Conservation (phyloP, 2,888 invertebrate genomes). For the Adela reaumurella region DNA sequence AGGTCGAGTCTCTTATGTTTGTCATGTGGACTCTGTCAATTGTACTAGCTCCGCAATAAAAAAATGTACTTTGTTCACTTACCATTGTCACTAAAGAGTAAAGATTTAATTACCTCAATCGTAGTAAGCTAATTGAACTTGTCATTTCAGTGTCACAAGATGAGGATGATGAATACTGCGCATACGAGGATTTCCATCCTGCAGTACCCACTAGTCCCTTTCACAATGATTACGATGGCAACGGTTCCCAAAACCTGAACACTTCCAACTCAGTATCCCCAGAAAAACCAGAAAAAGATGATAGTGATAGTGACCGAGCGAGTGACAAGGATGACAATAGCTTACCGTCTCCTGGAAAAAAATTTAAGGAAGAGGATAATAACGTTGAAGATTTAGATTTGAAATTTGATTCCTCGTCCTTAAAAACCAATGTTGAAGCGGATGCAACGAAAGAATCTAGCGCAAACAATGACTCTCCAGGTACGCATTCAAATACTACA, state of each 20-base stretch:
- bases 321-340: background rate
- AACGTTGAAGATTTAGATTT: conserved; percentile 37
- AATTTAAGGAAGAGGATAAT: conserved; percentile 17
- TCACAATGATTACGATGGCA: background rate
- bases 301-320: background rate
- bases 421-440: conserved; percentile 10
- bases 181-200: conserved; percentile 25
- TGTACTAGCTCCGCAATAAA: too few relatives aligned
- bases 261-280: background rate
- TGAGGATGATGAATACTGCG: conserved; percentile 34
- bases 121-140: too few relatives aligned
- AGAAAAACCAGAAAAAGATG: background rate
- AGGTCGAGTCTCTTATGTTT: too few relatives aligned
- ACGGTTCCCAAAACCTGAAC: background rate
- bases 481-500: too few relatives aligned
- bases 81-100: too few relatives aligned
- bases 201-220: conserved; percentile 8
- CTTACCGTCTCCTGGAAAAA: too few relatives aligned
- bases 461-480: too few relatives aligned
- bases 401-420: conserved; percentile 23
- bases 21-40: too few relatives aligned
- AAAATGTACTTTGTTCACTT: too few relatives aligned
- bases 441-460: conserved; percentile 6
- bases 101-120: too few relatives aligned
- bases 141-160: conserved; percentile 38